Evolutionary conservation across 2,888 invertebrate species (phyloP).

Genomic region (Macrosiphum euphorbiae): DNA sequence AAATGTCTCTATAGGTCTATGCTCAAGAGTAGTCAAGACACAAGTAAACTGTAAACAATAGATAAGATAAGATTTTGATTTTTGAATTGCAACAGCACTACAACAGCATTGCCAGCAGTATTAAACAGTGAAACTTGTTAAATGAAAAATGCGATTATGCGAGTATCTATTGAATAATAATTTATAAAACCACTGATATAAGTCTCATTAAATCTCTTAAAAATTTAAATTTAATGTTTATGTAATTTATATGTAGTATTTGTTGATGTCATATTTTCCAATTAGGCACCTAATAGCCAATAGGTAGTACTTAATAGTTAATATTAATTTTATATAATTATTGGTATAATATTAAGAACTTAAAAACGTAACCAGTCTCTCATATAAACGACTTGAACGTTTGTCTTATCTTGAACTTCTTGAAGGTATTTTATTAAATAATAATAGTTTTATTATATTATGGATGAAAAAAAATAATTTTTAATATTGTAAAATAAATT

Average conservation of each 20-base stretch:
- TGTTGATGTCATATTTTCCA: neutral
- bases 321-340: neutral
- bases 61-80: slow-evolving; percentile 7
- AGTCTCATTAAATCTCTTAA: neutral
- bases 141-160: neutral
- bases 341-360: neutral
- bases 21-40: too few species aligned
- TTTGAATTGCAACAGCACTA: neutral
- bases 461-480: neutral
- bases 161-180: neutral
- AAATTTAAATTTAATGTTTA: neutral
- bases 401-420: neutral
- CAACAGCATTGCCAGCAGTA: too few species aligned
- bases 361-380: neutral
- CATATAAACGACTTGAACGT: neutral
- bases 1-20: too few species aligned
- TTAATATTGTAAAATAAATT: neutral
- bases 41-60: slow-evolving; percentile 11
- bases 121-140: neutral
- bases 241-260: neutral
- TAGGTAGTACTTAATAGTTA: neutral
- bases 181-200: neutral
- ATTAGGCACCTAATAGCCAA: neutral
- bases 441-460: neutral
- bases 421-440: neutral